Base-by-base conservation (phyloP, 2,113 vertebrate genomes). In the Psammodynastes pulverulentus region DNA sequence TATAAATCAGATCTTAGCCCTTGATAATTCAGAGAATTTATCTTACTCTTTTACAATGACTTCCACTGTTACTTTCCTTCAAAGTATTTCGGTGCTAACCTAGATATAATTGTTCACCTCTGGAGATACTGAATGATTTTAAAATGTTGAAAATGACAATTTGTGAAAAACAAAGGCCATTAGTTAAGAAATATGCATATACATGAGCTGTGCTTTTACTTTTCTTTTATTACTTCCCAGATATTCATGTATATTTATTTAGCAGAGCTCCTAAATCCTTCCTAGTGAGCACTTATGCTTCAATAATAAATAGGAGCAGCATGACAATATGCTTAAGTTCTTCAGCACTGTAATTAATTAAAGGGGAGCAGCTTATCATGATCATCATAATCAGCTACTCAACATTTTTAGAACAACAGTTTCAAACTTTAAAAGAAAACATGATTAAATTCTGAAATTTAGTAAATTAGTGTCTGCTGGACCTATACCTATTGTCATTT, bases 1-100 rank as follows among this genome's bases (percentile, higher is more conserved):
- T 62, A 86, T 90, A 93, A 94, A 93, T 29, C 52, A 93, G 26
- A 87, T 90, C 87, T 86, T 21, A 53, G 2, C 54, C 5, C 5
- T 39, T 91, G n/a, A 91, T 10, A 86, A 43, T 93, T 91, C 7
- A 56, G 0, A 91, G 62, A 91, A 92, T 5, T 48, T 94, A 45
- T 53, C 34, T 91, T 34, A n/a, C 79, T 72, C 24, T 52, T 72
- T 72, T 49, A 79, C 0, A 51, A 29, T 90, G 89, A 87, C 43
- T 1, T n/a, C 90, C 72, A 24, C 24, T 12, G n/a, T 86, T 91
- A 26, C 93, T 93, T 24, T n/a, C n/a, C 1, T 90, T 39, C 7
- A 49, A 4, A 9, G 43, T 54, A 90, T n/a, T 0, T 89, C 92
- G 94, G 87, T 26, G 23, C 45, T 43, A 2, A 23, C 34, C 29